A percentile compares a stretch with the other conserved stretches of the same genome.
phyloP scores from a whole-genome alignment of 2,113 vertebrate species.

The Campylomormyrus tamandua region DNA sequence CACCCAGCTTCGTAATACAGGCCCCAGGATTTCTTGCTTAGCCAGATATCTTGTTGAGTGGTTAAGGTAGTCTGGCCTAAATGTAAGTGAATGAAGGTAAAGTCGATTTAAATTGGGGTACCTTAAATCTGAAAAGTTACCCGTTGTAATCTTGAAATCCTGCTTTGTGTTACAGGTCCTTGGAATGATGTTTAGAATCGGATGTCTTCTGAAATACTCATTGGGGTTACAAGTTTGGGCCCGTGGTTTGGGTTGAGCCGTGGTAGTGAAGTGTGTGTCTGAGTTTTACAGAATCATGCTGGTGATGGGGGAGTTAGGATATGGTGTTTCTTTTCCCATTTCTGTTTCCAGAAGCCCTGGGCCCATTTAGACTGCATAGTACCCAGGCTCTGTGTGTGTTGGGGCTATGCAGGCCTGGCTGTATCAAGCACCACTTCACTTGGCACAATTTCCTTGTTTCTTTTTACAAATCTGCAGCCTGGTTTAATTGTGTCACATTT shows the following conservation, averaged over 20 bases:
- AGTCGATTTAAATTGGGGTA: not conserved
- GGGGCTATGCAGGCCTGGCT: not conserved
- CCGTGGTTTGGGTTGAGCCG: not conserved
- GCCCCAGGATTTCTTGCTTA: not conserved
- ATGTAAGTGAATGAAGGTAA: not conserved
- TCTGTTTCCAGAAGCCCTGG: not conserved
- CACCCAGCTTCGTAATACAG: not conserved
- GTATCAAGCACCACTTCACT: not conserved
- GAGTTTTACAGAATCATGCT: not conserved
- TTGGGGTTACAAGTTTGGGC: not conserved
- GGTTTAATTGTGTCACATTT: not conserved
- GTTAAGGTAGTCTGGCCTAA: not conserved
- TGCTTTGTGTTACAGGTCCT: not conserved
- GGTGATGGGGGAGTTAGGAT: not conserved
- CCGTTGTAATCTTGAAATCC: not conserved
- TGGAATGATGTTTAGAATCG: not conserved
- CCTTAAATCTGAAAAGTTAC: not conserved
- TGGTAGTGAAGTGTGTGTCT: not conserved
- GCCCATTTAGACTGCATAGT: not conserved
- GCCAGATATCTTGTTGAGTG: not conserved
- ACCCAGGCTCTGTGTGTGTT: not conserved
- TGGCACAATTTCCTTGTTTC: not conserved
- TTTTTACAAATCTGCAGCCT: not conserved
- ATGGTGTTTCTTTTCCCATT: not conserved
- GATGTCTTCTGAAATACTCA: not conserved